phyloP scores from a whole-genome alignment of 2,113 vertebrate genomes.

The Rissa tridactyla region DNA sequence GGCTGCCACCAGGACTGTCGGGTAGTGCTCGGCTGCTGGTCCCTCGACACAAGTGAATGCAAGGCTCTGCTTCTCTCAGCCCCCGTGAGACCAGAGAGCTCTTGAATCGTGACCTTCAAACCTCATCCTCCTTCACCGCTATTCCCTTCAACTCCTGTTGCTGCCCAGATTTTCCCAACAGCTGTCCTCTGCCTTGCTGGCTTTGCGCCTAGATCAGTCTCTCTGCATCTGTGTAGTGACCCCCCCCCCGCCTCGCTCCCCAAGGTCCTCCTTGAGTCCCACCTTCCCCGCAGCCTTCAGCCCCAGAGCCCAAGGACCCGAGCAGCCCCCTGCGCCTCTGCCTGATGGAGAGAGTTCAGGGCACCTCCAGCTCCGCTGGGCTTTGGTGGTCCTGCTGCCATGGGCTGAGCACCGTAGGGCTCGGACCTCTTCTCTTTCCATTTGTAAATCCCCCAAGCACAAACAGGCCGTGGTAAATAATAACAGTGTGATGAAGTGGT shows the following conservation, averaged over 20 bases:
- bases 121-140: neutral
- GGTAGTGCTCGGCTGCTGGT: neutral
- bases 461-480: neutral
- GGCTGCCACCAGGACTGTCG: accelerated
- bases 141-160: neutral
- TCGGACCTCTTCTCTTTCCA: neutral
- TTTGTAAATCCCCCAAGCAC: neutral
- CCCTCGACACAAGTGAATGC: neutral
- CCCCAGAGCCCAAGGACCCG: neutral
- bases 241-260: neutral
- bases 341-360: neutral
- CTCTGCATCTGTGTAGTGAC: neutral
- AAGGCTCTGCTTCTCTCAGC: neutral
- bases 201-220: neutral
- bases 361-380: neutral
- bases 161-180: constrained; percentile 30
- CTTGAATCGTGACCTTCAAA: constrained; percentile 24
- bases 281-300: neutral
- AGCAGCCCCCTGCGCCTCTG: neutral
- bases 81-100: neutral
- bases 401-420: neutral
- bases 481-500: neutral
- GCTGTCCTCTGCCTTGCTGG: neutral
- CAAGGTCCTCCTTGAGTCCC: neutral
- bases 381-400: neutral